Evolutionary conservation across 2,797 vertebrate species (phyloP).

Genomic region (Mormyrus proboscirostris): DNA sequence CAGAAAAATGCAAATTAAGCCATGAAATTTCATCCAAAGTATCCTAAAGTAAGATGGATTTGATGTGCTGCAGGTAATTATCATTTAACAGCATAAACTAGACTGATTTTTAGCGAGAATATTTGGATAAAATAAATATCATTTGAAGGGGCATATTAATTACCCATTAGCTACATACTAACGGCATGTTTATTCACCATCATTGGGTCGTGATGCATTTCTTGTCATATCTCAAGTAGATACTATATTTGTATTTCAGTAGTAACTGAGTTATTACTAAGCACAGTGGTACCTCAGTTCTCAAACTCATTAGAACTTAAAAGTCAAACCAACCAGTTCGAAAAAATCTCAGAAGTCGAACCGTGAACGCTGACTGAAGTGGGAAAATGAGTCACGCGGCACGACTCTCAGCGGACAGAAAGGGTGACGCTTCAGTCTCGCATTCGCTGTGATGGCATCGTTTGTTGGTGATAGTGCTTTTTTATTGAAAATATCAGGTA

Average conservation of each 20-base stretch:
- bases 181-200: neutral
- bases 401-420: no score
- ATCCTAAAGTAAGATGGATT: neutral
- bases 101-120: neutral
- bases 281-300: no score
- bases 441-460: no score
- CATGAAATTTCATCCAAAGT: neutral
- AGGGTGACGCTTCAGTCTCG: no score
- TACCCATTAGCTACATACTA: neutral
- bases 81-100: neutral
- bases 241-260: neutral
- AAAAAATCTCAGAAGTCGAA: no score
- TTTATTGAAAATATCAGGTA: no score
- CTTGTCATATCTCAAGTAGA: neutral
- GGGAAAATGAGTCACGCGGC: no score
- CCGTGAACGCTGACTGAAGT: no score
- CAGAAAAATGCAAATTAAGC: neutral
- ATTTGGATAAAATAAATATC: neutral
- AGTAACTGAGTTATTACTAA: no score
- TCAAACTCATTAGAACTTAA: no score
- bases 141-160: neutral
- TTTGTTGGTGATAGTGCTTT: no score
- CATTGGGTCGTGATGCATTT: neutral
- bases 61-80: neutral
- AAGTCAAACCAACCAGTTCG: no score